Percentiles rank a stretch among this genome's conserved stretches.
phyloP scores from a whole-genome alignment of 2,888 invertebrate species.

The Acrocyrtus sp. region DNA sequence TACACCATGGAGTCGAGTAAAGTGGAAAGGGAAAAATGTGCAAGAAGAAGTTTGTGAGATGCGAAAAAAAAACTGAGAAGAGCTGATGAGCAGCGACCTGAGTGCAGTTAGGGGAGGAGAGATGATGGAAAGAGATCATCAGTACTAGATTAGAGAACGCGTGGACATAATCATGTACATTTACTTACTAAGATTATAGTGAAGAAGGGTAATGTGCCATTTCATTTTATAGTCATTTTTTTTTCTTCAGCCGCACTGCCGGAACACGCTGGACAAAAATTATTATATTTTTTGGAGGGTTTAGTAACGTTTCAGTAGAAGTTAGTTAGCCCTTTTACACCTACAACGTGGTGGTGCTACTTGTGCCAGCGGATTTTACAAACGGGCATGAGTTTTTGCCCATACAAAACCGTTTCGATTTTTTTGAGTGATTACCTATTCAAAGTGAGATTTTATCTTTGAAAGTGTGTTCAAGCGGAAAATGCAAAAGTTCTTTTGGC shows the following conservation, averaged over 20 bases:
- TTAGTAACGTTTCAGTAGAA: too few species aligned
- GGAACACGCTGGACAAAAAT: too few species aligned
- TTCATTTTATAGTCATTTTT: background rate
- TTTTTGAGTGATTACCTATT: background rate
- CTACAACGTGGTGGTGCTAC: too few species aligned
- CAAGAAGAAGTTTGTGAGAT: background rate
- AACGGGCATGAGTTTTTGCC: too few species aligned
- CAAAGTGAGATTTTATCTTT: background rate
- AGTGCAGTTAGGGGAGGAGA: background rate
- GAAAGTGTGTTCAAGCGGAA: background rate
- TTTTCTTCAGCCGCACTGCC: too few species aligned
- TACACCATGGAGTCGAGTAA: slow-evolving; percentile 11
- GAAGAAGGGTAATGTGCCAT: background rate
- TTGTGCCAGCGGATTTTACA: too few species aligned
- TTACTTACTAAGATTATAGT: background rate
- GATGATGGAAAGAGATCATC: background rate
- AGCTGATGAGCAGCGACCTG: background rate
- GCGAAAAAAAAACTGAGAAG: background rate
- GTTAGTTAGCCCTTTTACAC: too few species aligned
- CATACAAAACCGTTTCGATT: too few species aligned
- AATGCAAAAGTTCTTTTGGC: background rate
- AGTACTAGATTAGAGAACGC: too few species aligned
- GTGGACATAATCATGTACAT: background rate
- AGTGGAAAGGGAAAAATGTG: slow-evolving; percentile 3
- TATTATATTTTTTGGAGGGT: too few species aligned